Conservation (phyloP, 1,140 invertebrate genomes). For the Drosophila albomicans region DNA sequence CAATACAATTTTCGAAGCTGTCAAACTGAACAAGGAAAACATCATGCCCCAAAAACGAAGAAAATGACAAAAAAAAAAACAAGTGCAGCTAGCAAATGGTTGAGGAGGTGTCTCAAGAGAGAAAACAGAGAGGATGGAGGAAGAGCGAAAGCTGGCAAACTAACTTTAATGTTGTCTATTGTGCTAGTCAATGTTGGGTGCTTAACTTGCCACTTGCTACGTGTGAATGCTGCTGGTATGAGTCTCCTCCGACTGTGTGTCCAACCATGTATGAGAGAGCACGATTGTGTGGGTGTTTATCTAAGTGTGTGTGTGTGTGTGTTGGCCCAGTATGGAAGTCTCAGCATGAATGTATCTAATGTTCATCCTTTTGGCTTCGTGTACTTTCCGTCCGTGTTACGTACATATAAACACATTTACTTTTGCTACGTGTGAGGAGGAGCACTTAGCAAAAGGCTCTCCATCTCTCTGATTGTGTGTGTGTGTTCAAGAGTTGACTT, state of each 20-base stretch:
- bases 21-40: not conserved
- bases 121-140: constrained; percentile 9
- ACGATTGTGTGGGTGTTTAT: constrained; percentile 7
- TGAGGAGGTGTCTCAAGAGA: constrained; percentile 10
- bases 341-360: constrained; percentile 80
- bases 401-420: constrained; percentile 76
- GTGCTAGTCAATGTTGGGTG: constrained; percentile 79
- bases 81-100: constrained; percentile 20
- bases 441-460: constrained; percentile 65
- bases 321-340: constrained; percentile 63
- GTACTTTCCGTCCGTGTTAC: constrained; percentile 56
- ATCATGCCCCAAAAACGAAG: not conserved
- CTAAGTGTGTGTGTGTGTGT: constrained; percentile 6
- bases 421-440: constrained; percentile 74
- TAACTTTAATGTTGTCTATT: constrained; percentile 79
- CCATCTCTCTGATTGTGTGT: constrained; percentile 25
- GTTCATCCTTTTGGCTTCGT: constrained; percentile 78
- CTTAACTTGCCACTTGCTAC: constrained; percentile 76
- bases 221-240: constrained; percentile 23
- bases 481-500: constrained; percentile 68
- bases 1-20: not conserved
- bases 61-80: constrained; percentile 2
- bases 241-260: constrained; percentile 14
- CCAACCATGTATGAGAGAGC: not conserved
- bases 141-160: constrained; percentile 41